A percentile compares a stretch with the other conserved stretches of the same genome.
These are phyloP conservation scores for Aphelinus atriplicis DNA, from an alignment of 1,140 invertebrate genomes.

Conservation along the genomic window DNA sequence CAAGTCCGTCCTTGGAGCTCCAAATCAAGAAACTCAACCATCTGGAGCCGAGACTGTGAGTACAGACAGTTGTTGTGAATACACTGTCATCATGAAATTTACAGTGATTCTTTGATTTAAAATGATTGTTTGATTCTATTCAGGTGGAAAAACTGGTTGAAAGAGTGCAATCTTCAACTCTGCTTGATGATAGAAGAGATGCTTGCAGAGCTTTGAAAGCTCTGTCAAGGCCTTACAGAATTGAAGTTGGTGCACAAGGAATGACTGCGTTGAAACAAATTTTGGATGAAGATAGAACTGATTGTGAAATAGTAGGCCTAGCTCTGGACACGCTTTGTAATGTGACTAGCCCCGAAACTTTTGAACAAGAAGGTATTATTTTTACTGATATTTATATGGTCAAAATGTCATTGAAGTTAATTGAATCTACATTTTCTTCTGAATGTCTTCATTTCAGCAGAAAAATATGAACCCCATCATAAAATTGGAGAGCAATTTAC, in stretches of 20 bases:
- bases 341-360: constrained; percentile 85
- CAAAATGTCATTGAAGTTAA: background rate
- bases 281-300: constrained; percentile 84
- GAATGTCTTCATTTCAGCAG: constrained; percentile 49
- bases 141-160: constrained; percentile 94
- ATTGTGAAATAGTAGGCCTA: constrained; percentile 92
- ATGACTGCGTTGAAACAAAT: constrained; percentile 88
- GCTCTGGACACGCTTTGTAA: constrained; percentile 92
- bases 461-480: constrained; percentile 60
- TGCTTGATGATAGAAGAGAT: constrained; percentile 95
- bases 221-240: constrained; percentile 89
- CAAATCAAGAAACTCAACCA: constrained; percentile 77
- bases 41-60: constrained; percentile 87
- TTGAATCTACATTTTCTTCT: constrained; percentile 3
- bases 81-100: too few relatives aligned
- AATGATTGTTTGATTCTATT: constrained; percentile 45
- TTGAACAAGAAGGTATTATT: constrained; percentile 79
- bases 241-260: constrained; percentile 95
- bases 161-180: constrained; percentile 88
- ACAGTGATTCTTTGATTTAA: background rate
- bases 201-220: constrained; percentile 95
- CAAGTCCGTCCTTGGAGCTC: constrained; percentile 88
- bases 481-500: constrained; percentile 93
- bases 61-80: background rate
- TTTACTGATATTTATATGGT: background rate